Conservation (phyloP, 2,797 vertebrate genomes). For the Helarctos malayanus region DNA sequence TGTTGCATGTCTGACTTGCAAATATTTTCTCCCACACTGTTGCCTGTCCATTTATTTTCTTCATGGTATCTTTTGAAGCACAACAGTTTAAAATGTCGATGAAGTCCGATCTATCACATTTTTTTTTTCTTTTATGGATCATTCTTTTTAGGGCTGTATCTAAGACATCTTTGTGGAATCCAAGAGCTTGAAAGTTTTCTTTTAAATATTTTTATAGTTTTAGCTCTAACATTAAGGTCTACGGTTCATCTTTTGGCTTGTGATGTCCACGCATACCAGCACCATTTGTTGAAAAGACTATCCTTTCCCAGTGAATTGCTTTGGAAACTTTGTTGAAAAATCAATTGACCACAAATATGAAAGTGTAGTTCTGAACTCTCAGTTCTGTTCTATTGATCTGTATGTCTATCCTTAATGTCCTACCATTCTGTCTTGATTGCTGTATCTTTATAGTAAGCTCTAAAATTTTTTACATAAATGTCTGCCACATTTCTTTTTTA, state of each 20-base stretch:
- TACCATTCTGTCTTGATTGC: neutral
- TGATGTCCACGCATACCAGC: neutral
- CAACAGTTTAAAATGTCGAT: neutral
- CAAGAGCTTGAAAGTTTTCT: neutral
- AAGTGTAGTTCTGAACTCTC: neutral
- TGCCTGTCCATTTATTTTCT: neutral
- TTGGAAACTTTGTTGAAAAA: slow-evolving; percentile 3
- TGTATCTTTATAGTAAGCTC: neutral
- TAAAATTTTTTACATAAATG: neutral
- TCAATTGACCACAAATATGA: neutral
- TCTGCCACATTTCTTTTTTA: neutral
- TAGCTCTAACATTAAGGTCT: neutral
- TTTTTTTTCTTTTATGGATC: neutral
- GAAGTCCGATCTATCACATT: neutral
- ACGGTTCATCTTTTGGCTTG: neutral
- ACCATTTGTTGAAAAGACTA: neutral
- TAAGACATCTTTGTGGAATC: neutral
- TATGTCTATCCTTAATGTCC: neutral
- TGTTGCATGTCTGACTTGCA: neutral
- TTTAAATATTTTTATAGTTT: neutral
- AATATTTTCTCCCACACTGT: neutral
- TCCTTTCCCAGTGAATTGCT: neutral
- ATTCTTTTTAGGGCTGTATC: neutral
- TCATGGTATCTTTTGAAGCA: neutral
- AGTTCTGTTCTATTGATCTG: neutral